Conservation (phyloP, 2,797 vertebrate genomes). For the Leucoraja ocellata region DNA sequence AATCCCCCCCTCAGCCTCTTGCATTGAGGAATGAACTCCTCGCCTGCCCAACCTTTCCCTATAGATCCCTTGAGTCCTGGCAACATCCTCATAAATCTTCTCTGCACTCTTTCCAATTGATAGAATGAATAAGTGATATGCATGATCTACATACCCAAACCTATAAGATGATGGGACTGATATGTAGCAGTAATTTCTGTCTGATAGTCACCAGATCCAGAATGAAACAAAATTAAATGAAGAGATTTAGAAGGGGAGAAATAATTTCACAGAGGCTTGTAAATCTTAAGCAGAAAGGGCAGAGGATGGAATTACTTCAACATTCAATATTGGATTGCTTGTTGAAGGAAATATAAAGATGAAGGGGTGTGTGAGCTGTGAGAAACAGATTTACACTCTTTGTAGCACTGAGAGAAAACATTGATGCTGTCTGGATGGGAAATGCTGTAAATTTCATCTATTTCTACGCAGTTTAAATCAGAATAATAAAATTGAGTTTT, state of each 20-base stretch:
- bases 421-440: neutral
- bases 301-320: neutral
- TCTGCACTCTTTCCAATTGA: too few relatives aligned
- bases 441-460: neutral
- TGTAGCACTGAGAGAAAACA: neutral
- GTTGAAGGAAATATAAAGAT: neutral
- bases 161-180: too few relatives aligned
- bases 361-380: neutral
- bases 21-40: too few relatives aligned
- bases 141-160: neutral
- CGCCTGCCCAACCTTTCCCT: too few relatives aligned
- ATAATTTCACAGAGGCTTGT: neutral
- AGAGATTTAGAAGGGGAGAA: neutral
- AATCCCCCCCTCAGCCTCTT: too few relatives aligned
- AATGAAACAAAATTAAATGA: neutral
- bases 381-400: neutral
- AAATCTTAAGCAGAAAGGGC: neutral
- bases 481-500: neutral
- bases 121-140: too few relatives aligned
- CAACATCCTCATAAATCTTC: too few relatives aligned
- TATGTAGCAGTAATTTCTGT: neutral
- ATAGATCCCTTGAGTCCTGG: too few relatives aligned
- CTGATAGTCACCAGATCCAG: neutral
- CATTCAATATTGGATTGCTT: neutral
- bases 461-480: neutral